These are phyloP conservation scores for Drosophila ambigua DNA, from an alignment of 1,140 invertebrate genomes.

Conservation along the genomic window DNA sequence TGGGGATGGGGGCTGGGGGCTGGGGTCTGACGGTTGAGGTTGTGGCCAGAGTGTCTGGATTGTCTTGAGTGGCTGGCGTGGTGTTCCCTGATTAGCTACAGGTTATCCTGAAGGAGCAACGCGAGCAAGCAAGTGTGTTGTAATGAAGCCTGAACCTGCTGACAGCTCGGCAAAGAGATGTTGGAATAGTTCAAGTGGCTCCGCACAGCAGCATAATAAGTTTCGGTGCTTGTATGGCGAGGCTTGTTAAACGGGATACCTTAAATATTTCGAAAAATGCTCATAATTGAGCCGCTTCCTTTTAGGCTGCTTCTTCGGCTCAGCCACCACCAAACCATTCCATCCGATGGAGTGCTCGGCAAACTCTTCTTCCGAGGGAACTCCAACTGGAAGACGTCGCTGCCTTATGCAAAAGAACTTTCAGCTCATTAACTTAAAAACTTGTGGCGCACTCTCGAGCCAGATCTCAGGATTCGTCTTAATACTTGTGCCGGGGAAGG, in stretches of 20 bases:
- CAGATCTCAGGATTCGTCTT: slow-evolving; percentile 39
- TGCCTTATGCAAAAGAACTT: slow-evolving; percentile 42
- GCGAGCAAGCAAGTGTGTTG: slow-evolving; percentile 17
- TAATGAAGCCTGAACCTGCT: slow-evolving; percentile 11
- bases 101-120: slow-evolving; percentile 16
- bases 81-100: slow-evolving; percentile 39
- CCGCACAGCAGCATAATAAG: not conserved
- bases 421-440: slow-evolving; percentile 70
- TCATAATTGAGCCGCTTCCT: slow-evolving; percentile 30
- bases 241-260: slow-evolving; percentile 8
- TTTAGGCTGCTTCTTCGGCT: slow-evolving; percentile 16
- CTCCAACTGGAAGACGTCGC: slow-evolving; percentile 27
- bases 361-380: slow-evolving; percentile 4
- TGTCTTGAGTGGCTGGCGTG: not conserved
- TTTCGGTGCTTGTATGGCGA: slow-evolving; percentile 8
- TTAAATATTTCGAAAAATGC: slow-evolving; percentile 14
- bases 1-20: not conserved
- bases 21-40: slow-evolving; percentile 1
- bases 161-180: slow-evolving; percentile 7
- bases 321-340: not conserved
- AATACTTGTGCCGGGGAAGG: slow-evolving; percentile 20
- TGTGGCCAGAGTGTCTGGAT: slow-evolving; percentile 30
- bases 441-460: slow-evolving; percentile 51
- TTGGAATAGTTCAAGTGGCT: slow-evolving; percentile 35
- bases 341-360: not conserved